phyloP scores from a whole-genome alignment of 2,113 vertebrate species.

The Leucosticte australis region DNA sequence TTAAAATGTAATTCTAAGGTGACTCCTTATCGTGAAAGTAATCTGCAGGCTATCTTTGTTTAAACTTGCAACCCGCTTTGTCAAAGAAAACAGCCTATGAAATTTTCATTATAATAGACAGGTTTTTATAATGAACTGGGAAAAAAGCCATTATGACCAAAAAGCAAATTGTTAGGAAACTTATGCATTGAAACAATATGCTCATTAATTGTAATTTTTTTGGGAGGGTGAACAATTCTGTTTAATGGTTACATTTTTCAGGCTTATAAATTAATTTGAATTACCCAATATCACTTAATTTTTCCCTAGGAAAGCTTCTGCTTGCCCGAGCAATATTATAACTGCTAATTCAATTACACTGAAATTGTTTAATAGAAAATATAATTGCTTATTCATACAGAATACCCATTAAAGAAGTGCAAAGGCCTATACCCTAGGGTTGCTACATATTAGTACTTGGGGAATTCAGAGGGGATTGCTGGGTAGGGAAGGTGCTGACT shows the following conservation, averaged over 20 bases:
- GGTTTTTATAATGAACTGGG: slow-evolving; percentile 77
- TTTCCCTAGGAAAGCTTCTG: slow-evolving; percentile 82
- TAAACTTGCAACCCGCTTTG: slow-evolving; percentile 78
- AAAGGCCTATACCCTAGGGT: slow-evolving; percentile 75
- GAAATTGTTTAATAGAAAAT: slow-evolving; percentile 88
- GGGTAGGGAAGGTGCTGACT: slow-evolving; percentile 71
- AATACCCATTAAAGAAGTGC: slow-evolving; percentile 81
- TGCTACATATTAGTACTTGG: slow-evolving; percentile 74
- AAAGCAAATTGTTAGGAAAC: slow-evolving; percentile 75
- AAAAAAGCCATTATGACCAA: slow-evolving; percentile 77
- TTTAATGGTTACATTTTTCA: slow-evolving; percentile 80
- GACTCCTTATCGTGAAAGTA: slow-evolving; percentile 78
- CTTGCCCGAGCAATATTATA: slow-evolving; percentile 83
- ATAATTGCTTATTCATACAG: slow-evolving; percentile 87
- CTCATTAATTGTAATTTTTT: slow-evolving; percentile 79
- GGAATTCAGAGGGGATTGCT: slow-evolving; percentile 75
- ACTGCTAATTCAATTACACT: slow-evolving; percentile 85
- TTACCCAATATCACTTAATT: slow-evolving; percentile 82
- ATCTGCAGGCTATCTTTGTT: slow-evolving; percentile 81
- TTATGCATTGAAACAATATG: slow-evolving; percentile 77
- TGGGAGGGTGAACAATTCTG: slow-evolving; percentile 66
- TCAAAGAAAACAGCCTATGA: slow-evolving; percentile 80
- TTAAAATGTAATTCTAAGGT: slow-evolving; percentile 83
- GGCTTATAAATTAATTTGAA: slow-evolving; percentile 80
- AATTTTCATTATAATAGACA: slow-evolving; percentile 81